A percentile compares a stretch with the other conserved stretches of the same genome.
phyloP scores from a whole-genome alignment of 2,888 invertebrate species.

The Harpalus rufipes region DNA sequence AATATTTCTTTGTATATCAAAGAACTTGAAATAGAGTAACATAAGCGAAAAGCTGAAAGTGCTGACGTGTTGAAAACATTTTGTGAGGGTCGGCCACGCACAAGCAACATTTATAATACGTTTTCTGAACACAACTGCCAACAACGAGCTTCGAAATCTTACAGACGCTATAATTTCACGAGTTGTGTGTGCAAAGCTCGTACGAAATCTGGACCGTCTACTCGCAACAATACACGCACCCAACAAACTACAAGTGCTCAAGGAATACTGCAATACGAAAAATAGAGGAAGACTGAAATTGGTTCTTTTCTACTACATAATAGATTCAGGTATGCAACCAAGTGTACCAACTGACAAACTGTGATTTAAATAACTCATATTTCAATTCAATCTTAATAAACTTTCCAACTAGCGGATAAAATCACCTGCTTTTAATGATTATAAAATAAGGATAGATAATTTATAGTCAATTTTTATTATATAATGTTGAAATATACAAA shows the following conservation, averaged over 20 bases:
- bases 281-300: neutral
- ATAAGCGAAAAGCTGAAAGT: constrained; percentile 22
- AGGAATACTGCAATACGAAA: neutral
- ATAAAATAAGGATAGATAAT: too few relatives aligned
- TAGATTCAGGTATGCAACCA: neutral
- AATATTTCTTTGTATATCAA: neutral
- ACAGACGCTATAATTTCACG: constrained; percentile 19
- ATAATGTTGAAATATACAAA: too few relatives aligned
- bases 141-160: constrained; percentile 12
- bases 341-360: too few relatives aligned
- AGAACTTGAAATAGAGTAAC: neutral
- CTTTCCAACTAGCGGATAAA: too few relatives aligned
- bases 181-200: constrained; percentile 36
- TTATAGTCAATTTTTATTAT: too few relatives aligned
- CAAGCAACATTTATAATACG: constrained; percentile 40
- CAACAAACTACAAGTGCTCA: neutral
- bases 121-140: constrained; percentile 29
- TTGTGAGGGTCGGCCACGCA: neutral
- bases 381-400: too few relatives aligned
- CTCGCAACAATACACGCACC: constrained; percentile 42
- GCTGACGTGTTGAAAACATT: constrained; percentile 3
- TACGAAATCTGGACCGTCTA: neutral
- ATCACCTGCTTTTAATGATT: too few relatives aligned
- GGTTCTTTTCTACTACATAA: neutral
- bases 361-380: too few relatives aligned